Percentiles rank a stretch among this genome's conserved stretches.
Evolutionary conservation across 2,113 vertebrate genomes (phyloP).

Genomic region (Gymnarchus niloticus): DNA sequence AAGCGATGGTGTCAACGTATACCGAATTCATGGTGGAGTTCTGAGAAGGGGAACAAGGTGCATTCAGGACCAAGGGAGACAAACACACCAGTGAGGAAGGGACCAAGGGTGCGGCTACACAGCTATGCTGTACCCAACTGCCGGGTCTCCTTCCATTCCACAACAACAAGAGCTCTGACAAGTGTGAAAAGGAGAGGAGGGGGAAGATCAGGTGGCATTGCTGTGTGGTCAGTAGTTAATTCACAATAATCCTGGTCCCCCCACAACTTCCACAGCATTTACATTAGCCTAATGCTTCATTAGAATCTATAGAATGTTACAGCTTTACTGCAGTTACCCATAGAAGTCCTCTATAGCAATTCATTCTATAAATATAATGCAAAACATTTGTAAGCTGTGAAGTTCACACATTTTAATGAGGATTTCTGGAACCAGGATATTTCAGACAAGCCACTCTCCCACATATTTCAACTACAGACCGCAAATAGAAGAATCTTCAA

Average conservation of each 20-base stretch:
- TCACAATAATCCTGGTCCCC: not conserved
- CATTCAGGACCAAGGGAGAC: not conserved
- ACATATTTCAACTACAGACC: slow-evolving; percentile 18
- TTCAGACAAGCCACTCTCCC: not conserved
- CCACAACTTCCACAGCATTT: not conserved
- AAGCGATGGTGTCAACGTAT: slow-evolving; percentile 39
- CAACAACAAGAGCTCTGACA: not conserved
- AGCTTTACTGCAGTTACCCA: too few species aligned
- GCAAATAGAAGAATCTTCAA: slow-evolving; percentile 11
- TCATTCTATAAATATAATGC: not conserved
- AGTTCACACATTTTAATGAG: not conserved
- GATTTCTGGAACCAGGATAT: not conserved
- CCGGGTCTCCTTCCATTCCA: not conserved
- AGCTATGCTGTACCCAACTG: not conserved
- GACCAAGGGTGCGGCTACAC: not conserved
- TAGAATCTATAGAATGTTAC: too few species aligned
- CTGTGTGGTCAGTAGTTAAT: not conserved
- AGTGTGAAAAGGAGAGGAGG: not conserved
- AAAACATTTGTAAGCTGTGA: not conserved
- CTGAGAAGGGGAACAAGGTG: slow-evolving; percentile 37
- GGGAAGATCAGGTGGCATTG: not conserved
- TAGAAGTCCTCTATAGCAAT: not conserved
- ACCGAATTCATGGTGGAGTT: slow-evolving; percentile 20
- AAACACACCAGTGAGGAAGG: not conserved
- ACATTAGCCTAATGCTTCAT: not conserved